Base-by-base conservation (phyloP, 2,113 vertebrate genomes). In the Phainopepla nitens region DNA sequence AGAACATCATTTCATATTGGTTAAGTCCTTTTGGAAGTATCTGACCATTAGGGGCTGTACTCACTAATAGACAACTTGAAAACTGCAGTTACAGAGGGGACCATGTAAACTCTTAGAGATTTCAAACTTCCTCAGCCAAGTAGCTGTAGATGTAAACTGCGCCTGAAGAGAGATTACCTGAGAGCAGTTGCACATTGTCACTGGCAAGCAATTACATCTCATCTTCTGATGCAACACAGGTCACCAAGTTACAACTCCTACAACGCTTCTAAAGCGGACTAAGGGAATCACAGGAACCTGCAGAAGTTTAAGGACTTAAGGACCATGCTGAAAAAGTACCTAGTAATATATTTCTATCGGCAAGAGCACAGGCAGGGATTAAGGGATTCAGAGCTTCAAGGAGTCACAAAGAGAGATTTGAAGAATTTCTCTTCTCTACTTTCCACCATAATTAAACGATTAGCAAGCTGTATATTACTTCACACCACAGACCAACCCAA, bases 181-280 rank as follows among this genome's bases (percentile, higher is more conserved):
- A 72, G 2, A 70, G 50, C 35, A 95, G 82, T 5, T 88, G 64
- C 45, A 90, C 42, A 85, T 22, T 66, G 53, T 72, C 78, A 96
- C 0, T 93, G 82, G 66, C 42, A 94, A 86, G 65, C 77, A 95
- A 93, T 44, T 89, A 61, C 76, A 95, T 49, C 87, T 82, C 89
- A 87, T 80, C 84, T 91, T 91, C 84, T 66, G 87, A 95, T 51
- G 50, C 42, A 90, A 89, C 50, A 86, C 0, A 90, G 58, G 62
- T 77, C 88, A 80, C 82, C 78, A 89, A 93, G 60, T 91, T 93
- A 36, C 54, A 92, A 15, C 51, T 89, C 88, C 72, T 81, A 93
- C 23, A 75, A 16, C 10, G 49, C 69, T 82, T 89, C 92, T 57
- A 69, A 91, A 89, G 49, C 36, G 90, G 22, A 57, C 88, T 78